Conservation (phyloP, 1,140 invertebrate species). For the Conus ventricosus region DNA sequence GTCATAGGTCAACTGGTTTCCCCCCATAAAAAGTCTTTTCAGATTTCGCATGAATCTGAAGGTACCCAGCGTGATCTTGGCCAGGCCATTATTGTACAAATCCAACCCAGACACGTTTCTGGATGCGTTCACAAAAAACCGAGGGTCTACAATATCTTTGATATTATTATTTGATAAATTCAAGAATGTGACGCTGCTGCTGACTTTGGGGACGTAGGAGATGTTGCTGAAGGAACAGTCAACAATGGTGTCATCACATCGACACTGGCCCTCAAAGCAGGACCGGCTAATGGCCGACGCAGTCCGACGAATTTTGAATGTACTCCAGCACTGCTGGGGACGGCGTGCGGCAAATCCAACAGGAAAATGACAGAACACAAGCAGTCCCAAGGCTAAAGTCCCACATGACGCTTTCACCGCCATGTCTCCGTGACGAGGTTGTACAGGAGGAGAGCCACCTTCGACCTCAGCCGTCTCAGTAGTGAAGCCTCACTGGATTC, state of each 20-base stretch:
- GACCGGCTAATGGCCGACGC: not conserved
- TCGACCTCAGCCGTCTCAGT: too few species aligned
- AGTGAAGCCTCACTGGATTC: too few species aligned
- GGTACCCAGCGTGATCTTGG: not conserved
- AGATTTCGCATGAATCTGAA: not conserved
- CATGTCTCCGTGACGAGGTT: not conserved
- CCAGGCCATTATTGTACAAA: constrained; percentile 26
- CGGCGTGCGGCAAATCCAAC: not conserved
- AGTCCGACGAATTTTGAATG: not conserved
- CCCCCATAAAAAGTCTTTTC: constrained; percentile 2
- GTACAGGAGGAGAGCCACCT: too few species aligned
- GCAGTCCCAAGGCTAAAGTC: not conserved
- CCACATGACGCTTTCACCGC: not conserved
- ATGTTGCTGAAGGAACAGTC: constrained; percentile 10
- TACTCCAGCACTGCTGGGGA: not conserved
- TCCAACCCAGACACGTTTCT: not conserved
- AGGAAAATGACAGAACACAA: not conserved
- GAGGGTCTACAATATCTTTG: not conserved
- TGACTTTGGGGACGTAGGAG: not conserved
- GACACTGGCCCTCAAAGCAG: not conserved
- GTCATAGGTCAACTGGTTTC: constrained; percentile 3
- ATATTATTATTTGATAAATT: constrained; percentile 25
- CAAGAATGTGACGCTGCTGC: not conserved
- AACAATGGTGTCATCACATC: not conserved
- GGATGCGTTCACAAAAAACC: constrained; percentile 22